phyloP scores from a whole-genome alignment of 2,113 vertebrate species.

The Perccottus glenii region DNA sequence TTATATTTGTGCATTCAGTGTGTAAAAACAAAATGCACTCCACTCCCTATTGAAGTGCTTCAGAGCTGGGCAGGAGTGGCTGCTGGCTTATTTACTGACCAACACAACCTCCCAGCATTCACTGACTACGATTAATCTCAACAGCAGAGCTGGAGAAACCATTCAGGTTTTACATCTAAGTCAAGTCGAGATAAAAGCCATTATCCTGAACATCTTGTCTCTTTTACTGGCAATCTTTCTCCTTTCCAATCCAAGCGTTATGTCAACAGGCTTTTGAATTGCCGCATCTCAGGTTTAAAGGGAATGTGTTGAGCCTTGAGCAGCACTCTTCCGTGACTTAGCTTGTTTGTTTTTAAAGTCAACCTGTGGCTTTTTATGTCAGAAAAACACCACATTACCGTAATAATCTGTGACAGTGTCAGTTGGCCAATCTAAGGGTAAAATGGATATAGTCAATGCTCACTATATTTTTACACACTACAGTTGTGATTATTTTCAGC shows the following conservation, averaged over 20 bases:
- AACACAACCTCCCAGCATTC: constrained; percentile 33
- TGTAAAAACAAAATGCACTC: constrained; percentile 60
- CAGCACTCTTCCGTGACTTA: constrained; percentile 5
- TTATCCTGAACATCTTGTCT: constrained; percentile 21
- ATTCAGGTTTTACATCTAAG: constrained; percentile 43
- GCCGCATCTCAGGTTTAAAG: constrained; percentile 20
- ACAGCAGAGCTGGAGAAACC: constrained; percentile 6
- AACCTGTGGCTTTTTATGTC: constrained; percentile 1
- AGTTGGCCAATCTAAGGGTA: too few species aligned
- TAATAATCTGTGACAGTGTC: too few species aligned
- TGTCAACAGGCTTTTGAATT: constrained; percentile 40
- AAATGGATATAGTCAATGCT: too few species aligned
- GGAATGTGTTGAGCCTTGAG: constrained; percentile 8
- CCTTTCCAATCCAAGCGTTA: background rate
- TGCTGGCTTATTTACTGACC: constrained; percentile 59
- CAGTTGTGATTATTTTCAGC: too few species aligned
- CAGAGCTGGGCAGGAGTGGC: constrained; percentile 41
- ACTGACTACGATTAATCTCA: constrained; percentile 49
- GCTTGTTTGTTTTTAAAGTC: background rate
- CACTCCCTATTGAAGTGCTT: constrained; percentile 70
- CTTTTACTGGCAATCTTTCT: constrained; percentile 7
- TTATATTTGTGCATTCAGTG: constrained; percentile 80
- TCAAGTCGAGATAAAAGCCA: constrained; percentile 30
- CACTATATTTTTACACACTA: too few species aligned
- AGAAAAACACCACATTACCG: background rate